Evolutionary conservation across 2,888 invertebrate species (phyloP).

Genomic region (Hemithea aestivaria): DNA sequence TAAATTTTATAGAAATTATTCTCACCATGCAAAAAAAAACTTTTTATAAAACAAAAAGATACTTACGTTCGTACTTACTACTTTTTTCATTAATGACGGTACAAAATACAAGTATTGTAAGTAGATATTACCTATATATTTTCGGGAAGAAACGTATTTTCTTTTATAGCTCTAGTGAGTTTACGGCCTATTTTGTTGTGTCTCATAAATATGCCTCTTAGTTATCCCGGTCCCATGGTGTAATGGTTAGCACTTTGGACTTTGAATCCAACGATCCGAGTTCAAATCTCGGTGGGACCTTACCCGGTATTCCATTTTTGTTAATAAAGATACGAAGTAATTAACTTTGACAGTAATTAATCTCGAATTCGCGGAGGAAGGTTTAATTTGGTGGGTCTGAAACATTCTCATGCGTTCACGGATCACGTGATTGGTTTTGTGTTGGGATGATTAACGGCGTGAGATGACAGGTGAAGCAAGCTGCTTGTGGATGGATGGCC

Average conservation of each 20-base stretch:
- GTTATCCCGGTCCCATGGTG: slow-evolving; percentile 82
- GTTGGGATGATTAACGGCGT: slow-evolving; percentile 49
- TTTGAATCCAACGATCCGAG: slow-evolving; percentile 91
- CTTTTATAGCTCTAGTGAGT: too few species aligned
- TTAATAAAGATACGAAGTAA: slow-evolving; percentile 4
- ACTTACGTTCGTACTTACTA: too few species aligned
- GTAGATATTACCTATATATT: too few species aligned
- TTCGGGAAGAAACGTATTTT: too few species aligned
- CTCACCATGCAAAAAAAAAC: too few species aligned
- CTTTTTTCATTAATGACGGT: too few species aligned
- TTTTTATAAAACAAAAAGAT: too few species aligned
- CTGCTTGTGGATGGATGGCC: slow-evolving; percentile 42
- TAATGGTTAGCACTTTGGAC: slow-evolving; percentile 91
- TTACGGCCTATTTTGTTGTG: too few species aligned
- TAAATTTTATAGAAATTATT: too few species aligned
- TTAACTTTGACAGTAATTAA: slow-evolving; percentile 12
- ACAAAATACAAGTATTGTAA: too few species aligned
- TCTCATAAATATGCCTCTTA: too few species aligned
- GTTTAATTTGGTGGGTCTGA: slow-evolving; percentile 23
- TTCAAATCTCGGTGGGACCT: slow-evolving; percentile 91
- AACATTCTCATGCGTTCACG: slow-evolving; percentile 39
- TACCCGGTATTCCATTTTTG: too few species aligned
- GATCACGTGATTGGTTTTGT: slow-evolving; percentile 43
- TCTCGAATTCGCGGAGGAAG: slow-evolving; percentile 20
- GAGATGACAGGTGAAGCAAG: slow-evolving; percentile 44